These are phyloP conservation scores for Oxyura jamaicensis DNA, from an alignment of 2,113 vertebrate species.

Conservation along the genomic window DNA sequence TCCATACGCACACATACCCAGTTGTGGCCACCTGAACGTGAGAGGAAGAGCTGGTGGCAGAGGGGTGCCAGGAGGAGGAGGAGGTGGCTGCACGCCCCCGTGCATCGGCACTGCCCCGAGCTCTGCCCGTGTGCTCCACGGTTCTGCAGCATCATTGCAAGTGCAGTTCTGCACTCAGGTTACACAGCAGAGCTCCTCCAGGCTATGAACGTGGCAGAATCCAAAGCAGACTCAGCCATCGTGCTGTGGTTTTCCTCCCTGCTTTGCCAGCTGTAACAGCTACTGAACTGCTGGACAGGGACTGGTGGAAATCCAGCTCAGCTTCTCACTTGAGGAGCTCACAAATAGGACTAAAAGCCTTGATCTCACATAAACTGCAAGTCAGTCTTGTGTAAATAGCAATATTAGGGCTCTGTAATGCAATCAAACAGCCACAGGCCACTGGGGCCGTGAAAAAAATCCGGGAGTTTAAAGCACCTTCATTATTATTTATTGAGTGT, in stretches of 20 bases:
- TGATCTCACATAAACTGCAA: neutral
- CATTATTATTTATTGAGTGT: neutral
- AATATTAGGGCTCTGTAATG: neutral
- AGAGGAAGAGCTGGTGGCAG: accelerated
- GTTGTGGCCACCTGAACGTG: accelerated
- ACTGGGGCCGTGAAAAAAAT: neutral
- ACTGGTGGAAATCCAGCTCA: neutral
- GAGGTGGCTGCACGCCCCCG: accelerated
- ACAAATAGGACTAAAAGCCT: neutral
- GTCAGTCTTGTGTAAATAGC: neutral
- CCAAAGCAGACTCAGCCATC: neutral
- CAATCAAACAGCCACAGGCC: neutral
- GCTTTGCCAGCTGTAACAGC: neutral
- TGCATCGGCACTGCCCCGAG: accelerated
- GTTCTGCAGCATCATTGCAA: no score
- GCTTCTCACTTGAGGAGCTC: neutral
- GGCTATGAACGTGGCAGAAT: neutral
- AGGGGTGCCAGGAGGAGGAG: neutral
- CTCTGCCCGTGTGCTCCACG: accelerated
- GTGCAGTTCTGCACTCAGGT: neutral
- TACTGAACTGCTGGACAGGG: neutral
- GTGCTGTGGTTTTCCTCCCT: neutral
- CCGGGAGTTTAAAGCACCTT: neutral
- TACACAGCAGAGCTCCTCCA: neutral
- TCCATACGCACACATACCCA: accelerated